These are phyloP conservation scores for Eupithecia tripunctaria DNA, from an alignment of 2,888 invertebrate genomes.

Conservation along the genomic window DNA sequence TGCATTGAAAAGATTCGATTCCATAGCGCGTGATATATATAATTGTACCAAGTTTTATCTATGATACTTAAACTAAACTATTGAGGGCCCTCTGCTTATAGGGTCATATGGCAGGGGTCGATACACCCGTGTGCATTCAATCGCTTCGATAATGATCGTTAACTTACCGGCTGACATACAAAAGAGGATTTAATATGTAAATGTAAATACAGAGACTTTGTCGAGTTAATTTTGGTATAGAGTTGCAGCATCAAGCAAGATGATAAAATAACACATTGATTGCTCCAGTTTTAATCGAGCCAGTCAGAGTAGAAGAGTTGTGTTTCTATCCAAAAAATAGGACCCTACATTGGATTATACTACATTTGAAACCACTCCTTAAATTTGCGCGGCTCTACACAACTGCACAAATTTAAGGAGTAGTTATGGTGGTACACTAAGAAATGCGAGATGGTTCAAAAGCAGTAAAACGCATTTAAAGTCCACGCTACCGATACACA, in stretches of 20 bases:
- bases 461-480: not conserved
- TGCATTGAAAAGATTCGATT: slow-evolving; percentile 56
- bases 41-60: slow-evolving; percentile 64
- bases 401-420: no score
- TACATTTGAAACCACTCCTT: no score
- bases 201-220: slow-evolving; percentile 35
- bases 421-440: no score
- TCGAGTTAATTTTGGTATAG: not conserved
- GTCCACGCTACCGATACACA: not conserved
- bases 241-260: not conserved
- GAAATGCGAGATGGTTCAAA: not conserved
- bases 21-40: slow-evolving; percentile 71
- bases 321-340: not conserved
- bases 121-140: slow-evolving; percentile 75
- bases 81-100: slow-evolving; percentile 74
- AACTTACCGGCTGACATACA: slow-evolving; percentile 48
- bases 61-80: slow-evolving; percentile 59
- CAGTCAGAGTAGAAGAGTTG: not conserved
- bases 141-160: slow-evolving; percentile 56
- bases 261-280: not conserved
- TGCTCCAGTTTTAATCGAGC: not conserved
- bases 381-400: no score
- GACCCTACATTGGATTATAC: not conserved
- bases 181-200: slow-evolving; percentile 55
- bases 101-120: slow-evolving; percentile 72